These are phyloP conservation scores for Papilio demoleus DNA, from an alignment of 2,888 invertebrate genomes.

Conservation along the genomic window DNA sequence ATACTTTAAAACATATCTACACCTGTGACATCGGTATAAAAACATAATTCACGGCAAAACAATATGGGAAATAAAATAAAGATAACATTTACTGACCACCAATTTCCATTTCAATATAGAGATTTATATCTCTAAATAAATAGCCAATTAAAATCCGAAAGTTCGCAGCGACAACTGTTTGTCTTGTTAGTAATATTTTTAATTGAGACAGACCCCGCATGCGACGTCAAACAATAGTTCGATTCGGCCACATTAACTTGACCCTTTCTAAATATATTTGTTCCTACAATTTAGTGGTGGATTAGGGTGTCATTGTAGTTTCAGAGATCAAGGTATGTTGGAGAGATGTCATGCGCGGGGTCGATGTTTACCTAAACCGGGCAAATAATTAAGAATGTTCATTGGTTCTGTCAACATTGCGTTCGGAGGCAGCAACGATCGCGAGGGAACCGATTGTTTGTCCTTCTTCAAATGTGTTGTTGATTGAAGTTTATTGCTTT, in stretches of 20 bases:
- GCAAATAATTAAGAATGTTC: constrained; percentile 83
- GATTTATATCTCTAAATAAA: constrained; percentile 69
- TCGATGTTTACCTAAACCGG: constrained; percentile 76
- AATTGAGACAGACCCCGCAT: constrained; percentile 76
- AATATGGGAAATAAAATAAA: neutral
- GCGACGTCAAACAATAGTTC: constrained; percentile 73
- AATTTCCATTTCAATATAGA: constrained; percentile 56
- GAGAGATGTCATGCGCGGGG: constrained; percentile 56
- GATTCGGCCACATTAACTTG: constrained; percentile 52
- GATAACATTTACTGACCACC: constrained; percentile 58
- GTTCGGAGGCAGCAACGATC: constrained; percentile 60
- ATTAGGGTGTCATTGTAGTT: constrained; percentile 41
- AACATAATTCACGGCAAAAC: too few species aligned
- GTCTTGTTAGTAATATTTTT: constrained; percentile 80
- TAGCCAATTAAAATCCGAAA: constrained; percentile 75
- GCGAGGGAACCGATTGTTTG: constrained; percentile 71
- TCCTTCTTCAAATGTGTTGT: constrained; percentile 59
- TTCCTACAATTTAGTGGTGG: constrained; percentile 34
- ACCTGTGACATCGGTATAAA: too few species aligned
- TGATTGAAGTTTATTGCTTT: constrained; percentile 62
- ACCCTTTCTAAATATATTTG: constrained; percentile 47
- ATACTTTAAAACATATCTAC: too few species aligned
- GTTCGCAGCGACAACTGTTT: constrained; percentile 77
- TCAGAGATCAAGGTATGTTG: constrained; percentile 55
- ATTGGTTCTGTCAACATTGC: constrained; percentile 81